These are phyloP conservation scores for Ips typographus DNA, from an alignment of 1,140 invertebrate species.

Conservation along the genomic window DNA sequence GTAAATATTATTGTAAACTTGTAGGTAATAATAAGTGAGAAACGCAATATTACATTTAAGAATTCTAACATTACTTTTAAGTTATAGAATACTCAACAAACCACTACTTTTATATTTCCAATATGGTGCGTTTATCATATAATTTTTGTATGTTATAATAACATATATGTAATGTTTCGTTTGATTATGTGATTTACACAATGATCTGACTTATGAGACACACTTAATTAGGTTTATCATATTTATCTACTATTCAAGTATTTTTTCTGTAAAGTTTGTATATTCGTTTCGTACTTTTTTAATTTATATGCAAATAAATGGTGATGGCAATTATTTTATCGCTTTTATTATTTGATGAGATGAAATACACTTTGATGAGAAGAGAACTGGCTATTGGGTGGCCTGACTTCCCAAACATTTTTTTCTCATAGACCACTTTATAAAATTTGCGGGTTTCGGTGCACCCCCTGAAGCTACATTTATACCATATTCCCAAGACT, in stretches of 20 bases:
- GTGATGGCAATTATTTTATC: slow-evolving; percentile 23
- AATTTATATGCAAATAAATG: slow-evolving; percentile 30
- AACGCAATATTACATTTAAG: slow-evolving; percentile 33
- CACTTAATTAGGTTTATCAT: slow-evolving; percentile 7
- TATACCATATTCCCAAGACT: too few relatives aligned
- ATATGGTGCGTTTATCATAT: slow-evolving; percentile 35
- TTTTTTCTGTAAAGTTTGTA: slow-evolving; percentile 31
- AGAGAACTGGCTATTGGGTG: too few relatives aligned
- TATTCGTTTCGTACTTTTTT: slow-evolving; percentile 29
- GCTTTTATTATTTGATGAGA: too few relatives aligned
- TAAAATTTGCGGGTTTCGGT: too few relatives aligned
- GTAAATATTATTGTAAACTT: slow-evolving; percentile 2
- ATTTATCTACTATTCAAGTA: slow-evolving; percentile 15
- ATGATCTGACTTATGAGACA: not conserved
- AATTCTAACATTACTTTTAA: not conserved
- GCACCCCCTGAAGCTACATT: too few relatives aligned
- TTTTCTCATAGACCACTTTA: too few relatives aligned
- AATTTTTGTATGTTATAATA: slow-evolving; percentile 35
- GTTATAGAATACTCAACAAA: slow-evolving; percentile 24
- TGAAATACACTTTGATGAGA: too few relatives aligned
- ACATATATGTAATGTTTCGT: slow-evolving; percentile 27
- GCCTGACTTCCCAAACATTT: too few relatives aligned
- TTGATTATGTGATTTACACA: slow-evolving; percentile 26
- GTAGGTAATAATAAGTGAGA: slow-evolving; percentile 16
- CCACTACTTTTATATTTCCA: slow-evolving; percentile 2